Evolutionary conservation across 2,113 vertebrate species (phyloP).

Genomic region (Coregonus clupeaformis): DNA sequence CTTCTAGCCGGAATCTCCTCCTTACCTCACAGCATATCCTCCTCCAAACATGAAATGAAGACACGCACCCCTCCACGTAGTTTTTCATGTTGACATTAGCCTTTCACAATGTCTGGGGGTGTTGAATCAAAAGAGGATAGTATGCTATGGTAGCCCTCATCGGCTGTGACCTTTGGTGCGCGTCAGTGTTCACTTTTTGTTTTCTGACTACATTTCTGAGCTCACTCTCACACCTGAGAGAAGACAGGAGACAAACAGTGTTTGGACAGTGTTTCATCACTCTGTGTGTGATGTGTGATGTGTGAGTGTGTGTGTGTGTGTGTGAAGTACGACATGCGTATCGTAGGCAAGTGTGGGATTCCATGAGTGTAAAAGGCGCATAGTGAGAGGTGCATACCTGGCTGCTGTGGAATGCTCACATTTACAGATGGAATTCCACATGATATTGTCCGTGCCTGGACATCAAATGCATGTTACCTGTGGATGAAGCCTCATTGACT

Average conservation of each 20-base stretch:
- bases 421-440: slow-evolving; percentile 17
- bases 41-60: no score
- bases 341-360: slow-evolving; percentile 10
- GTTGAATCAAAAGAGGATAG: background rate
- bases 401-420: slow-evolving; percentile 12
- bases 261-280: background rate
- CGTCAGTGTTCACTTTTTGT: background rate
- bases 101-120: background rate
- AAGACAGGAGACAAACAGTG: background rate
- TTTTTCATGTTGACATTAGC: background rate
- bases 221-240: slow-evolving; percentile 34
- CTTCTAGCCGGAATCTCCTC: slow-evolving; percentile 66
- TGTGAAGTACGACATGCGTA: background rate
- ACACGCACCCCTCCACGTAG: background rate
- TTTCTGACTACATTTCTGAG: slow-evolving; percentile 31
- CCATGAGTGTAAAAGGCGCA: background rate
- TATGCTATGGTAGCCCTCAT: background rate
- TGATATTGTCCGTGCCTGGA: background rate
- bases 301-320: background rate
- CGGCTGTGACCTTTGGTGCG: slow-evolving; percentile 1
- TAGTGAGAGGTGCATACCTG: background rate
- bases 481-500: background rate
- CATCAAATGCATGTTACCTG: background rate
- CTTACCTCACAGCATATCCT: slow-evolving; percentile 57
- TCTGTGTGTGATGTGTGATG: background rate